These are phyloP conservation scores for Apostichopus japonicus DNA, from an alignment of 35 echinoderm and acorn worm genomes.

Conservation along the genomic window DNA sequence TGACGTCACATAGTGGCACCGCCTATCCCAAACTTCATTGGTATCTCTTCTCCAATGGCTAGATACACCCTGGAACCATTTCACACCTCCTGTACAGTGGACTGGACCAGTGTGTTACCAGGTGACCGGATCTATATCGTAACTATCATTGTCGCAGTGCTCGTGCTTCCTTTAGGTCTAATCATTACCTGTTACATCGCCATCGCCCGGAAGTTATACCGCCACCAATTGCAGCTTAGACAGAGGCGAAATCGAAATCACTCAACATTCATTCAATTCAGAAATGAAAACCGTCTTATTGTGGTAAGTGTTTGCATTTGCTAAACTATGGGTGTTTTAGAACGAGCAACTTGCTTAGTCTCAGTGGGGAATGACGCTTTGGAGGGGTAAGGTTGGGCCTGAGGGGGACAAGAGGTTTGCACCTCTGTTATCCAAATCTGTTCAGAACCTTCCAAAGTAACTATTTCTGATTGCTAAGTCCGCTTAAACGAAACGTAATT, in stretches of 20 bases:
- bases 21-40: too few relatives aligned
- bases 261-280: not conserved
- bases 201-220: slow-evolving; percentile 51
- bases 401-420: too few relatives aligned
- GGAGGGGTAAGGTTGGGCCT: too few relatives aligned
- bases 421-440: too few relatives aligned
- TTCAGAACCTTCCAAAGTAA: too few relatives aligned
- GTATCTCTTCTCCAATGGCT: too few relatives aligned
- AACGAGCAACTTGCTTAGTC: too few relatives aligned
- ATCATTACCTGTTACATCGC: slow-evolving; percentile 53
- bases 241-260: not conserved
- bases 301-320: slow-evolving; percentile 27
- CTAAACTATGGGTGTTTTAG: too few relatives aligned
- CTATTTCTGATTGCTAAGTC: too few relatives aligned
- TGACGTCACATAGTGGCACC: too few relatives aligned
- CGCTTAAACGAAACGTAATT: too few relatives aligned
- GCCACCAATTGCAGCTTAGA: slow-evolving; percentile 42
- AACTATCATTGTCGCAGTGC: slow-evolving; percentile 12
- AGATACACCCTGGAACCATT: slow-evolving; percentile 74
- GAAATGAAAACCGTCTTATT: slow-evolving; percentile 56
- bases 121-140: slow-evolving; percentile 37
- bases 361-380: too few relatives aligned
- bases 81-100: slow-evolving; percentile 58
- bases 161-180: not conserved
- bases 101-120: slow-evolving; percentile 19